These are phyloP conservation scores for Lithodes maja DNA, from an alignment of 2,888 invertebrate species.

Conservation along the genomic window DNA sequence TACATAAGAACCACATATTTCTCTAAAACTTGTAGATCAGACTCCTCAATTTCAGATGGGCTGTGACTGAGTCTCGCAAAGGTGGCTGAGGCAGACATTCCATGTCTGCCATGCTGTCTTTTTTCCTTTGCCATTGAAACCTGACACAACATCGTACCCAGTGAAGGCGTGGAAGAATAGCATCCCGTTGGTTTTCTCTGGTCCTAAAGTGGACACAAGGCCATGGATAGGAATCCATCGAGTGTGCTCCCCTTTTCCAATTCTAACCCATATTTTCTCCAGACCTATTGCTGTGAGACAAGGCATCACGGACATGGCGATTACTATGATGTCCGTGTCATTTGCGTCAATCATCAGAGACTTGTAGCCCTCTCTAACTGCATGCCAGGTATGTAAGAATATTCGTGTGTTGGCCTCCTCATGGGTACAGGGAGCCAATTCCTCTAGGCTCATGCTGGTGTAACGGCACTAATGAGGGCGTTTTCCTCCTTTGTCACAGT, in stretches of 20 bases:
- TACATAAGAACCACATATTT: slow-evolving; percentile 22
- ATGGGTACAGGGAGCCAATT: slow-evolving; percentile 3
- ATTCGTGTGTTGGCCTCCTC: slow-evolving; percentile 18
- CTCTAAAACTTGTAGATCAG: slow-evolving; percentile 15
- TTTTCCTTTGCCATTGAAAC: slow-evolving; percentile 44
- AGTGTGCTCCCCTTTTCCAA: slow-evolving; percentile 24
- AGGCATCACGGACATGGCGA: slow-evolving; percentile 7
- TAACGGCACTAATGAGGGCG: slow-evolving; percentile 6
- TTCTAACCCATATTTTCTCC: slow-evolving; percentile 33
- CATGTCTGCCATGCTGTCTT: slow-evolving; percentile 42
- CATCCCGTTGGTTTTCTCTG: slow-evolving; percentile 27
- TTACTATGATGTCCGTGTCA: slow-evolving; percentile 15
- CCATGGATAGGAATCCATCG: slow-evolving; percentile 36
- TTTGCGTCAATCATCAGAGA: slow-evolving; percentile 9
- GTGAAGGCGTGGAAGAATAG: slow-evolving; percentile 53
- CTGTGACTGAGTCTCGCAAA: slow-evolving; percentile 27
- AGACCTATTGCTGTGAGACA: slow-evolving; percentile 2
- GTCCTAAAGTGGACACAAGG: neutral
- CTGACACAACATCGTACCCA: slow-evolving; percentile 31
- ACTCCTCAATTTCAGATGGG: neutral
- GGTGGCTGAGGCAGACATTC: slow-evolving; percentile 29
- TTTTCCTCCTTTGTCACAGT: slow-evolving; percentile 39
- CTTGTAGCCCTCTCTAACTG: slow-evolving; percentile 19
- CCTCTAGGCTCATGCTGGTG: slow-evolving; percentile 24
- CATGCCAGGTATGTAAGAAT: slow-evolving; percentile 8